Percentiles rank a stretch among this genome's conserved stretches.
Evolutionary conservation across 1,140 invertebrate species (phyloP).

Genomic region (Drosophila punjabiensis): DNA sequence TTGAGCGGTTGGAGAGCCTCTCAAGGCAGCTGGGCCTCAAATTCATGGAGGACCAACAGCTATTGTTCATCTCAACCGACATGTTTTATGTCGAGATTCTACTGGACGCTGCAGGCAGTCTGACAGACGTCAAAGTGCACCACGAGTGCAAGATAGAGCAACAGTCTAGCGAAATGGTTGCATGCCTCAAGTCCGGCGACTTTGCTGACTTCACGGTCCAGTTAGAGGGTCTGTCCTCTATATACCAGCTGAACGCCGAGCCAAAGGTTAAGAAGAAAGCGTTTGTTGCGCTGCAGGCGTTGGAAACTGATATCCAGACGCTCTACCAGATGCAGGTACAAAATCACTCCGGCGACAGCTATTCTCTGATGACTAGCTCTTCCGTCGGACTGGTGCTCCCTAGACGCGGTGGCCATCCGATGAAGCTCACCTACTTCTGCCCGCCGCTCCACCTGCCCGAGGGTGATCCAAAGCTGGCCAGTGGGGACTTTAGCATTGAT

Average conservation of each 20-base stretch:
- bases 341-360: conserved; percentile 88
- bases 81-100: conserved; percentile 98
- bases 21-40: conserved; percentile 92
- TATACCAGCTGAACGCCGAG: conserved; percentile 97
- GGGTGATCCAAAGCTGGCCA: conserved; percentile 25
- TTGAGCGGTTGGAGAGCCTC: conserved; percentile 96
- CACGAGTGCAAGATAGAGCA: conserved; percentile 86
- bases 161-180: conserved; percentile 90
- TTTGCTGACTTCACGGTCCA: conserved; percentile 97
- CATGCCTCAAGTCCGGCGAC: conserved; percentile 92
- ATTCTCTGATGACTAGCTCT: conserved; percentile 95
- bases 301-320: conserved; percentile 96
- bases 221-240: conserved; percentile 95
- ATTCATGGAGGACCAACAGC: conserved; percentile 80
- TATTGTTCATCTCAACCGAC: conserved; percentile 96
- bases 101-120: conserved; percentile 91
- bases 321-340: conserved; percentile 91
- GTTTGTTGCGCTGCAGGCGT: conserved; percentile 95
- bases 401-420: conserved; percentile 93
- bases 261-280: conserved; percentile 97
- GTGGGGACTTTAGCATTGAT: conserved; percentile 62
- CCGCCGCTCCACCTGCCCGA: conserved; percentile 63
- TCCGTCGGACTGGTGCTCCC: conserved; percentile 94
- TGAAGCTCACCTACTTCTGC: conserved; percentile 97
- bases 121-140: conserved; percentile 94